These are phyloP conservation scores for Pterocles orientalis DNA, from an alignment of 2,113 vertebrate species.

Conservation along the genomic window DNA sequence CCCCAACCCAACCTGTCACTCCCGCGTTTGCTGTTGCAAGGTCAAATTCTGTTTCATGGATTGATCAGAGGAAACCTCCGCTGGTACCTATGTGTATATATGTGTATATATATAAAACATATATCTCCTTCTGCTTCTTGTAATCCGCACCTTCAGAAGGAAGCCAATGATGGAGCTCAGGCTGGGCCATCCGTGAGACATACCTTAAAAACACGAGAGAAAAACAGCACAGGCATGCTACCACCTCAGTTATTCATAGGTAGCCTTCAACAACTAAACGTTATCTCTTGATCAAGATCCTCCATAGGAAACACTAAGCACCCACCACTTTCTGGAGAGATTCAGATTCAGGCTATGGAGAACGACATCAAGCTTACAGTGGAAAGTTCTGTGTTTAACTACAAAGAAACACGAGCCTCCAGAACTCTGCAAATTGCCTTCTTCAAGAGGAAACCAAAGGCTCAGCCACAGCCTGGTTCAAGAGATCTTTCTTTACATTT, in stretches of 20 bases:
- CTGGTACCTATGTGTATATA: neutral
- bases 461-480: neutral
- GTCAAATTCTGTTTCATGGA: neutral
- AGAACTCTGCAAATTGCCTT: neutral
- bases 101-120: neutral
- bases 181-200: neutral
- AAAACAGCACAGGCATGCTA: neutral
- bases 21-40: neutral
- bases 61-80: neutral
- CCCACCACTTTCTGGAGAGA: neutral
- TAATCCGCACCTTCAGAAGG: neutral
- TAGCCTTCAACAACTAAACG: neutral
- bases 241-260: neutral
- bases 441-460: neutral
- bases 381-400: conserved; percentile 17
- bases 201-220: neutral
- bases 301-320: neutral
- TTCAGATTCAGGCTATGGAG: neutral
- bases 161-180: neutral
- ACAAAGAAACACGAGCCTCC: neutral
- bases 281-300: neutral
- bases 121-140: neutral
- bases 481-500: neutral
- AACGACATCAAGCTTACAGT: neutral
- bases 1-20: neutral